Evolutionary conservation across 30 jellyfish, hydroid and myxozoan genomes (phyloP), one percentile per base, ranked within the genome.

Genomic region (Chrysaora quinquecirrha): DNA sequence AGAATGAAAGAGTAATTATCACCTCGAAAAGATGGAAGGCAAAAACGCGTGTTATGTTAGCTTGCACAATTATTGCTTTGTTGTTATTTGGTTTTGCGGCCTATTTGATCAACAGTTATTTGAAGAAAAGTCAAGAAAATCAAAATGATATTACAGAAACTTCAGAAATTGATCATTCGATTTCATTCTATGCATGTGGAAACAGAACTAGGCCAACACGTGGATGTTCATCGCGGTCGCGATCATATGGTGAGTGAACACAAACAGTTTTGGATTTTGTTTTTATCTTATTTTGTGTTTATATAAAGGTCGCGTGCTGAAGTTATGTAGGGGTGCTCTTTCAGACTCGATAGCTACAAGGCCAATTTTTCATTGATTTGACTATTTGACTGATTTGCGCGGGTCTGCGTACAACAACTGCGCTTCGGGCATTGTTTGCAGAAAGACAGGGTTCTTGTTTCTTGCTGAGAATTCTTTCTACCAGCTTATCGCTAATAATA

Each of bases 11-110:
- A 14, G 6, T 38, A 38, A 38, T 38, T 38, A 38, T 3, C 54
- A 38, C 54, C 14, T 3, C 6, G 6, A 38, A 38, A 14, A 38
- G 14, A 38, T 74, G 86, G 86, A 74, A 74, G 60, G 86, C 86
- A 32, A 74, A 74, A 32, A 30, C 73, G 33, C 56, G 35, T 3
- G 75, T 52, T 10, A 28, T 74, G 76, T 28, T 74, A 0, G 50
- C 27, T 0, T 74, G 62, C 58, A 30, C 75, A 1, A 27, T 58
- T 27, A 28, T 74, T 18, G 49, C 86, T n/a, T n/a, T 74, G 60
- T 65, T 64, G 0, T 43, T 74, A 28, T 74, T 74, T 52, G 73
- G 38, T 0, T 30, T 74, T 25, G 86, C 86, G 3, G 86, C 63
- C 28, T 48, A 48, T 35, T 64, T 74, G n/a, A 74, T 74, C 21